Evolutionary conservation across 2,888 invertebrate genomes (phyloP), one percentile per base, ranked within the genome.

Genomic region (Himalopsyche anomala): DNA sequence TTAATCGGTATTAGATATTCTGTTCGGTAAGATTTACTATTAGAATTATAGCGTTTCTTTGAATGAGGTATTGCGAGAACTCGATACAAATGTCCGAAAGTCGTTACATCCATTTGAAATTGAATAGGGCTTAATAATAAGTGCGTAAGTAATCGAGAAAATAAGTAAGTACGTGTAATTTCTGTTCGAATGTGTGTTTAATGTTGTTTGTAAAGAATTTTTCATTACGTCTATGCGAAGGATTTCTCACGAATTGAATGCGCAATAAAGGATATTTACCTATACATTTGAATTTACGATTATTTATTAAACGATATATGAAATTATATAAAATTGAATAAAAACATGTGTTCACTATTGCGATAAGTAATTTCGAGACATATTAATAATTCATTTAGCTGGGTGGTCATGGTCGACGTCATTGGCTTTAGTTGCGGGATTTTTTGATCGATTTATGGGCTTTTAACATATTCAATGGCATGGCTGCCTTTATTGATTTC

Each of bases 91-190:
- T 85, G 85, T 85, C 85, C 81, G 56, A 56, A 51, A 81, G 81
- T 85, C 85, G 81, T 85, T 85, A 85, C 81, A 56, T 54, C 84
- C 84, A 80, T 85, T 85, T 81, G 85, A 80, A 85, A 85, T 85
- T 85, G 81, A 85, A 85, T 85, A 74, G 85, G 82, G 81, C 6
- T 81, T 19, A 40, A 40, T 56, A 81, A 85, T 85, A 85, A 85
- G 28, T n/a, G 19, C n/a, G 62, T 62, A 62, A 62, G 62, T 62
- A 62, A 62, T 62, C 62, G 62, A 62, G 19, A 62, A 62, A 62
- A 62, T 62, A 62, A 19, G 56, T n/a, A 56, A 8, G 62, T 62
- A 62, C 19, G 19, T 62, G 62, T 11, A 62, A 62, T 62, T 62
- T 62, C 19, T 19, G 62, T 19, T n/a, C 62, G 28, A 62, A 62